phyloP scores from a whole-genome alignment of 2,113 vertebrate genomes.

The Aphelocoma coerulescens region DNA sequence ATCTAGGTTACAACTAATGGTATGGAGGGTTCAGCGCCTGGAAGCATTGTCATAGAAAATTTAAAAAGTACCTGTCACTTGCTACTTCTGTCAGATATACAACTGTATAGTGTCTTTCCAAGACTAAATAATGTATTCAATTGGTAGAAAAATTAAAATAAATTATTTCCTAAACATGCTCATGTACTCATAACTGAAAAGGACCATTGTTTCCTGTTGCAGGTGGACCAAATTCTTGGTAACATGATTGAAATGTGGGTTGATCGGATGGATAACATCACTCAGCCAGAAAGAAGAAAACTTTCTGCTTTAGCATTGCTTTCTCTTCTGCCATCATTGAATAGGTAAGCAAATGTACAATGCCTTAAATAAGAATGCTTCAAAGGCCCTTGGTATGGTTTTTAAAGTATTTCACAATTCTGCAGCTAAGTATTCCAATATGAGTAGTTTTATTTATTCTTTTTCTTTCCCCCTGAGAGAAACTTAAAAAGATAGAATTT shows the following conservation, averaged over 20 bases:
- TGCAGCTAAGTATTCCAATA: background rate
- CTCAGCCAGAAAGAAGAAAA: constrained; percentile 95
- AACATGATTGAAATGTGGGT: constrained; percentile 98
- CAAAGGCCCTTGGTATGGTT: background rate
- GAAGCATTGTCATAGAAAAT: background rate
- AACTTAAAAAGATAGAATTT: background rate
- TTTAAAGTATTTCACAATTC: background rate
- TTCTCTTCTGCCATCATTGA: constrained; percentile 90
- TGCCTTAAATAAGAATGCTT: background rate
- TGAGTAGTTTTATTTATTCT: background rate
- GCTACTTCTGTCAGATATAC: background rate
- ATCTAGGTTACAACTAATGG: background rate
- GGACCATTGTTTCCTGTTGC: background rate
- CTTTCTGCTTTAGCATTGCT: constrained; percentile 92
- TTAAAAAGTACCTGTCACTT: background rate
- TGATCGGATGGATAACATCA: constrained; percentile 98
- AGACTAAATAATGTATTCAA: background rate
- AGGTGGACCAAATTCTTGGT: constrained; percentile 91
- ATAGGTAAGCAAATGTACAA: constrained; percentile 72
- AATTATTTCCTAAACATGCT: background rate
- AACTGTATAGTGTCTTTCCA: background rate
- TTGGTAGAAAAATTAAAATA: background rate
- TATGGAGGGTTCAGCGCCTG: background rate
- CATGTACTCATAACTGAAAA: background rate
- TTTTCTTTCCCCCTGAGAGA: background rate